A percentile compares a stretch with the other conserved stretches of the same genome.
Conservation (phyloP, 2,888 invertebrate genomes). For the Apeira syringaria region DNA sequence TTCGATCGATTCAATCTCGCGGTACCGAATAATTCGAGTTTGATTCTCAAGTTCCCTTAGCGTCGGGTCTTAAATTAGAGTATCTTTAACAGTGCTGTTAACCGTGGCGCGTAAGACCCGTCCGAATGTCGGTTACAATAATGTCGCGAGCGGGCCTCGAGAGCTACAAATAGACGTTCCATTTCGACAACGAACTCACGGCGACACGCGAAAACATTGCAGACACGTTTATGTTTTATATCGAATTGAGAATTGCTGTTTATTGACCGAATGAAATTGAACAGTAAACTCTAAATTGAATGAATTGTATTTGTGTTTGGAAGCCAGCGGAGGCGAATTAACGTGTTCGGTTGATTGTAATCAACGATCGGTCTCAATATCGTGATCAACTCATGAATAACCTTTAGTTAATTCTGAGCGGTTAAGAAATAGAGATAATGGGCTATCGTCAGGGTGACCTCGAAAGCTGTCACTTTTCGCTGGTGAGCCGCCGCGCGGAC, state of each 20-base stretch:
- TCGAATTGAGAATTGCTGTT: conserved; percentile 42
- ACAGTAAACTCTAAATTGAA: conserved; percentile 8
- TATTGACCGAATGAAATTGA: conserved; percentile 24
- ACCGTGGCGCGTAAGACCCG: conserved; percentile 60
- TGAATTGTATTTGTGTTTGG: conserved; percentile 6
- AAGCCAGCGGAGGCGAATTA: background rate
- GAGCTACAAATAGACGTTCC: conserved; percentile 79
- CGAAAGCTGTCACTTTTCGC: conserved; percentile 51
- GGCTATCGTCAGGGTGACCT: conserved; percentile 49
- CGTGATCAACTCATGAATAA: conserved; percentile 15
- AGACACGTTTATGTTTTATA: conserved; percentile 64
- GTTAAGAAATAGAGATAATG: conserved; percentile 38
- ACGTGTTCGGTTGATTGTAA: conserved; percentile 3
- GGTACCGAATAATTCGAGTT: conserved; percentile 13
- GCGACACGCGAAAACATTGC: conserved; percentile 74
- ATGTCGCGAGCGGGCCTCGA: conserved; percentile 80
- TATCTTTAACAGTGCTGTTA: conserved; percentile 47
- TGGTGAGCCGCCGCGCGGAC: conserved; percentile 51
- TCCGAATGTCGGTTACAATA: conserved; percentile 69
- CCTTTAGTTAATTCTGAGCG: conserved; percentile 27
- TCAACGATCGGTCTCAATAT: conserved; percentile 4
- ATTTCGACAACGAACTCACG: conserved; percentile 75
- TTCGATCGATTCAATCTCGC: conserved; percentile 31
- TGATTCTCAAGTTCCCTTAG: conserved; percentile 21
- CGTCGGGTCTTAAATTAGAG: conserved; percentile 39